Percentiles rank a stretch among this genome's conserved stretches.
Conservation (phyloP, 1,140 invertebrate species). For the Leptinotarsa defecta region DNA sequence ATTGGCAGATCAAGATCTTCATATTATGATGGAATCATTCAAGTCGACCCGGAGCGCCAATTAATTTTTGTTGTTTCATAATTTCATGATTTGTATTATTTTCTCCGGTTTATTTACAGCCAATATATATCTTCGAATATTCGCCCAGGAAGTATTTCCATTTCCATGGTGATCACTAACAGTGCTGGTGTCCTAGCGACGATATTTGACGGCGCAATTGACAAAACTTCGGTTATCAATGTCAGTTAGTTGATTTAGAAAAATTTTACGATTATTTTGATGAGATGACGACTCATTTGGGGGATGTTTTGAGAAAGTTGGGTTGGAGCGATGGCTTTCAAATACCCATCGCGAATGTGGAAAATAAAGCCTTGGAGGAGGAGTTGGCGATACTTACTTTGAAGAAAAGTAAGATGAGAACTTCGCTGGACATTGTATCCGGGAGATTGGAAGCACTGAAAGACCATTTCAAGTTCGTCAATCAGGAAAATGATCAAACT, state of each 20-base stretch:
- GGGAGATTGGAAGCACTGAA: constrained; percentile 58
- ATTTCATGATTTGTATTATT: too few species aligned
- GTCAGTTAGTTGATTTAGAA: background rate
- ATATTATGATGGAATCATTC: too few species aligned
- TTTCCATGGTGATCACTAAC: background rate
- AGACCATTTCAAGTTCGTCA: constrained; percentile 61
- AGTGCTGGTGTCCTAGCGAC: background rate
- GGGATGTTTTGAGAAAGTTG: constrained; percentile 68
- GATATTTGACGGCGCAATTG: background rate
- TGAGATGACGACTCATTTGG: constrained; percentile 52
- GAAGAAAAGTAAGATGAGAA: constrained; percentile 43
- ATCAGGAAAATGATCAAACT: constrained; percentile 62
- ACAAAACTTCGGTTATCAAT: background rate
- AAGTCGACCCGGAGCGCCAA: too few species aligned
- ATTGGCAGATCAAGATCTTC: too few species aligned
- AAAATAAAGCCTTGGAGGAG: constrained; percentile 69
- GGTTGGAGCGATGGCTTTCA: constrained; percentile 73
- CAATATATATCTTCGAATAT: too few species aligned
- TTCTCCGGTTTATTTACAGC: too few species aligned
- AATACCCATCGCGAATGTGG: constrained; percentile 72
- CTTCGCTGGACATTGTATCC: constrained; percentile 33
- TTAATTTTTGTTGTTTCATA: too few species aligned
- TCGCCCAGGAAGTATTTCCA: background rate
- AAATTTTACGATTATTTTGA: constrained; percentile 5
- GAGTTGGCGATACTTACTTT: constrained; percentile 56